A percentile compares a stretch with the other conserved stretches of the same genome.
These are phyloP conservation scores for Rhineura floridana DNA, from an alignment of 2,113 vertebrate species.

Conservation along the genomic window DNA sequence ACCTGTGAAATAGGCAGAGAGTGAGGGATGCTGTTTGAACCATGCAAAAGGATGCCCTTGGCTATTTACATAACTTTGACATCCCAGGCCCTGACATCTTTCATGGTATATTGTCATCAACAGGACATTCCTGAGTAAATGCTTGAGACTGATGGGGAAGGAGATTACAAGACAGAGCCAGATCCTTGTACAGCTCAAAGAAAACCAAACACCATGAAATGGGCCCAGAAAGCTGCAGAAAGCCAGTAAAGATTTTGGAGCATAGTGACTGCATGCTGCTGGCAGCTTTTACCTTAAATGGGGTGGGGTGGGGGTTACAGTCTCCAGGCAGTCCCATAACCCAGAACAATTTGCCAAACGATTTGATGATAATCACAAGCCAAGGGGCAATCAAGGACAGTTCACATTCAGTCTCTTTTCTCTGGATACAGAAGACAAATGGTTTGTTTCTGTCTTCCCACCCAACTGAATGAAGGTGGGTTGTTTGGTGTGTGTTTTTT, in stretches of 20 bases:
- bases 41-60: neutral
- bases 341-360: neutral
- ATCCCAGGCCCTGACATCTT: neutral
- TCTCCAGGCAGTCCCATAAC: neutral
- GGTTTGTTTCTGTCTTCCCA: neutral
- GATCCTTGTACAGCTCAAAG: neutral
- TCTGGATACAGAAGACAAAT: neutral
- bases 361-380: neutral
- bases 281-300: neutral
- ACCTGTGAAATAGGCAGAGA: slow-evolving; percentile 76
- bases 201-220: neutral
- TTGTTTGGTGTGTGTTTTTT: neutral
- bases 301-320: neutral
- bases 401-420: neutral
- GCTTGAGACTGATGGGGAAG: neutral
- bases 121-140: neutral
- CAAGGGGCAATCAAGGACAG: neutral
- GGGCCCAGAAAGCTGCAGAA: neutral
- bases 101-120: neutral
- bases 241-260: neutral
- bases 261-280: neutral
- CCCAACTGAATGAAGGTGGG: neutral
- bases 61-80: neutral
- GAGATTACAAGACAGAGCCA: neutral
- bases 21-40: neutral